Conservation (phyloP, 2,113 vertebrate species). For the Anser brachyrhynchus region DNA sequence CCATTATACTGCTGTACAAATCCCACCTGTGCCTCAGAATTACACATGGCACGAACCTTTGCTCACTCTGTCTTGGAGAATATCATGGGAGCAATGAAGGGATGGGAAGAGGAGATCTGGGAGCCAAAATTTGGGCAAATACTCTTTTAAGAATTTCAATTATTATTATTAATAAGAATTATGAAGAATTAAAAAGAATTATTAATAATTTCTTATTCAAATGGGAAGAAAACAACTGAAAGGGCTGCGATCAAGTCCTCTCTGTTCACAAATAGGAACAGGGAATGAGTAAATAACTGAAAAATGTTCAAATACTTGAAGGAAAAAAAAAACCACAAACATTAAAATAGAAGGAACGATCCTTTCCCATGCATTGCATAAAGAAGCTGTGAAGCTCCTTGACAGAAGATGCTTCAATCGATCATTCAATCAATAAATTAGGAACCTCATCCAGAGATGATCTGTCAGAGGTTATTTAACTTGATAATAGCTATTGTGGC, state of each 20-base stretch:
- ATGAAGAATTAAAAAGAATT: no score
- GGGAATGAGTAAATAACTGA: neutral
- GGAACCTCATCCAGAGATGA: neutral
- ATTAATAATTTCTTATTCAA: no score
- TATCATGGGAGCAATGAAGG: neutral
- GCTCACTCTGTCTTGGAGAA: no score
- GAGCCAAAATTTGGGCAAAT: neutral
- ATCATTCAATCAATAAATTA: neutral
- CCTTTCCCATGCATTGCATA: neutral
- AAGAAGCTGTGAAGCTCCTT: neutral
- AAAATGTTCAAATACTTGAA: neutral
- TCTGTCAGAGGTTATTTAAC: neutral
- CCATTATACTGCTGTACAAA: neutral
- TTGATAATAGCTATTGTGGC: neutral
- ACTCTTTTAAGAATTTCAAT: neutral
- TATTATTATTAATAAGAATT: no score
- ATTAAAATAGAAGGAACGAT: neutral
- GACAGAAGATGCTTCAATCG: neutral
- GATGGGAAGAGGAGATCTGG: neutral
- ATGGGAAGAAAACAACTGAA: neutral
- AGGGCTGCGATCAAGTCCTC: neutral
- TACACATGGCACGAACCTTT: neutral
- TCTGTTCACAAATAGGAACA: neutral
- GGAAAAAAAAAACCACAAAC: neutral
- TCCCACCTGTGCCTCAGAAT: neutral